Evolutionary conservation across 2,113 vertebrate species (phyloP), one percentile per base, ranked within the genome.

Genomic region (Grus americana): DNA sequence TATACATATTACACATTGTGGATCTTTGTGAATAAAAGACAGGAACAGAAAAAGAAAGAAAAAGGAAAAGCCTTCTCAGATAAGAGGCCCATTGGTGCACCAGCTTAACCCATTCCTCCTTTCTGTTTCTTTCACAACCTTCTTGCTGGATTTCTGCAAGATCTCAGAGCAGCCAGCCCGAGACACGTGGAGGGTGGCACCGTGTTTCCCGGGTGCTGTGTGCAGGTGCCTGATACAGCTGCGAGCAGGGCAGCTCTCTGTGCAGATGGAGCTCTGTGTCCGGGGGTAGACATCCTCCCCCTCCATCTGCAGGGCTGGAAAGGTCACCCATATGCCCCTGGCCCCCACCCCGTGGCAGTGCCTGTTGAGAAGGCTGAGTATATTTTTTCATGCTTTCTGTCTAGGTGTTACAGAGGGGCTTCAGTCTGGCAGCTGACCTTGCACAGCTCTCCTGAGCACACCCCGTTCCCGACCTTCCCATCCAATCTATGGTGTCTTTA

Each of bases 51-150:
- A 46, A 95, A 94, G 82, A 94, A 65, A 79, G 74, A 71, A 87
- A 86, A 91, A 88, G 62, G 55, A 93, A 89, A 84, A 85, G 36
- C 81, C 30, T 83, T 89, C 90, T 92, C 82, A 92, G 96, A 97
- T 96, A 92, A 97, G 94, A 94, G 74, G 58, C 79, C 80, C 86
- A 86, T 92, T 96, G 95, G 90, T 78, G 92, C n/a, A 10, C 9
- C n/a, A 85, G 40, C 44, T 93, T 96, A 95, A 96, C 92, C 81
- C 36, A 2, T 86, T 92, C 68, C 40, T 66, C 40, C 46, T 86
- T 79, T 87, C 90, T 91, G 78, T 84, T 54, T 14, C 50, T 38
- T 47, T 44, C 81, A 54, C 84, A 93, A 15, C 26, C 15, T 61
- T 68, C 20, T 68, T 11, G 27, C 34, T 17, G n/a, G 7, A 46